Evolutionary conservation across 2,888 invertebrate species (phyloP), one percentile per base, ranked within the genome.

Genomic region (Limnephilus auricula): DNA sequence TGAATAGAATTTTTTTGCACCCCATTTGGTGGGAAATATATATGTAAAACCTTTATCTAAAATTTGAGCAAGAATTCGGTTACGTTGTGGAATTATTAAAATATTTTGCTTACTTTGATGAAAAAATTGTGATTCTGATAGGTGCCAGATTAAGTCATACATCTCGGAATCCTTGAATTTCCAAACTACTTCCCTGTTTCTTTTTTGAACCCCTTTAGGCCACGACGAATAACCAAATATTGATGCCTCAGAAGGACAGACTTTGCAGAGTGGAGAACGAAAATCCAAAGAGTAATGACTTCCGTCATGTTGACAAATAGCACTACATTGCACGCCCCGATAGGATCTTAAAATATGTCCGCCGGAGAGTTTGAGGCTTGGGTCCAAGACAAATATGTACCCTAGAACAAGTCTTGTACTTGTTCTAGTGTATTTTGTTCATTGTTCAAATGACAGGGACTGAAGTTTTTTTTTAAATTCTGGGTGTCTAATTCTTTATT

Each of bases 281-380:
- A 85, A 18, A 30, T 40, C 85, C 85, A 37, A 40, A 85, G 85
- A 85, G 40, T 45, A 85, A 85, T 85, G 85, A 15, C n/a, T 85
- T 85, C 85, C 85, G 85, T 85, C 85, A 40, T 37, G 34, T n/a
- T 85, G 85, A 85, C 45, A 85, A 85, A 85, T 85, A 10, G 85
- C 85, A 40, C 15, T 40, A 37, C 85, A 85, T 85, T 85, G 85
- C 85, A 85, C 30, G 45, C 85, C 34, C n/a, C 3, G 40, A 40
- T 30, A 40, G n/a, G 12, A 40, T 40, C 45, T 12, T 12, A 40
- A 45, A 85, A 40, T 45, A 85, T 85, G 85, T n/a, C 40, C 37
- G 85, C 40, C 40, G 30, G 84, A 32, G 12, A 34, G 18, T 82
- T 18, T 15, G 32, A 32, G 80, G 15, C 80, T 82, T 32, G 13